These are phyloP conservation scores for Ophion costatus DNA, from an alignment of 2,888 invertebrate genomes.

Conservation along the genomic window DNA sequence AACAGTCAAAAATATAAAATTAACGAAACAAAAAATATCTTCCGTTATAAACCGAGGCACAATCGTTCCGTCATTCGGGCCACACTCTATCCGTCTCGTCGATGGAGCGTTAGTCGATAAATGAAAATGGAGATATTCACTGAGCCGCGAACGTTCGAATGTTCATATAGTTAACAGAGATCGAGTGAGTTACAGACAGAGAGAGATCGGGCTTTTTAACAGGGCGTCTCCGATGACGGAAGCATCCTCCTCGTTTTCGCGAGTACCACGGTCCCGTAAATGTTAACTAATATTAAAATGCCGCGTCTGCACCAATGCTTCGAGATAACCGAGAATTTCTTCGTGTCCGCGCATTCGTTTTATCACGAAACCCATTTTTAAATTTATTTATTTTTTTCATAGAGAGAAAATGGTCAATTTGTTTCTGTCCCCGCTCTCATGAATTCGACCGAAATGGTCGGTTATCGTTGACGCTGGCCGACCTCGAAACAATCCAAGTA, in stretches of 20 bases:
- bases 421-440: background rate
- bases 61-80: constrained; percentile 71
- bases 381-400: no score
- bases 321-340: constrained; percentile 50
- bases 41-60: constrained; percentile 77
- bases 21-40: constrained; percentile 71
- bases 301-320: constrained; percentile 77
- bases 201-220: constrained; percentile 49
- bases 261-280: constrained; percentile 69
- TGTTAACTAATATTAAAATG: constrained; percentile 74
- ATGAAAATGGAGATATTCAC: constrained; percentile 70
- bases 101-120: constrained; percentile 76
- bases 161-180: constrained; percentile 59
- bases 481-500: constrained; percentile 45
- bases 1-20: constrained; percentile 45
- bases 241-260: constrained; percentile 3
- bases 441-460: background rate
- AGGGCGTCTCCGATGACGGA: constrained; percentile 27
- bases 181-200: constrained; percentile 50
- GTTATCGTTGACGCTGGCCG: constrained; percentile 11
- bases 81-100: constrained; percentile 62
- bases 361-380: constrained; percentile 43
- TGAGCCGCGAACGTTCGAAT: constrained; percentile 63
- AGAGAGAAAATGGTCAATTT: background rate
- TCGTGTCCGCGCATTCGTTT: constrained; percentile 50